Base-by-base conservation (phyloP, 2,113 vertebrate species). In the Puffinus mauretanicus region DNA sequence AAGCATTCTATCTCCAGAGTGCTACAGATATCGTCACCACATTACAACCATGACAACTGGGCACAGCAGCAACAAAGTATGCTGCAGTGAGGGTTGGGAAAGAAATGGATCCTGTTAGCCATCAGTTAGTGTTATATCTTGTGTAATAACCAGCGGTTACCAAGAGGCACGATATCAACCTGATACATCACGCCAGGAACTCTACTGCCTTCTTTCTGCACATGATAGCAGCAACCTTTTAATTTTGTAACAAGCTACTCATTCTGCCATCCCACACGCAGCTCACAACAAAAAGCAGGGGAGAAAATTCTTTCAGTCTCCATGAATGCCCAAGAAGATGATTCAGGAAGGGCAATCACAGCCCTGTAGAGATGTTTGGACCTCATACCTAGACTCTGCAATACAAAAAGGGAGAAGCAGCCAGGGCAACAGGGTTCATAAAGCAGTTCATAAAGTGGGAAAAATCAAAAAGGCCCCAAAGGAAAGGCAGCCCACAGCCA, bases 221-320 rank as follows among this genome's bases (percentile, higher is more conserved):
- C 70, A 11, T 58, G 82, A 73, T 11, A 55, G 46, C 92, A 82
- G 52, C 57, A 72, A 64, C 11, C 29, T 66, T 64, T 36, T 55
- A 30, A 80, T 91, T 96, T 73, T 80, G 91, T 83, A 95, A 85
- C 8, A 73, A 79, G 49, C 86, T 20, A 40, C 81, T 95, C 91
- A 80, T 94, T 51, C 44, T 89, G 69, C 83, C 94, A 61, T 88
- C 89, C 86, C 86, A 95, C 95, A 66, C 73, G 90, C 44, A 32
- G 2, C 82, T 87, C 40, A 17, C 82, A 83, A 75, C 51, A 76
- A 75, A 76, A 65, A 75, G 42, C 38, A 70, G 10, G 29, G 78
- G 44, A 87, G 11, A 69, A 38, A 76, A 3, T 60, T 46, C 32
- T 77, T 89, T 64, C 72, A 42, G 57, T 29, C 10, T 26, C 77